These are phyloP conservation scores for Gadus macrocephalus DNA, from an alignment of 2,113 vertebrate genomes.

Conservation along the genomic window DNA sequence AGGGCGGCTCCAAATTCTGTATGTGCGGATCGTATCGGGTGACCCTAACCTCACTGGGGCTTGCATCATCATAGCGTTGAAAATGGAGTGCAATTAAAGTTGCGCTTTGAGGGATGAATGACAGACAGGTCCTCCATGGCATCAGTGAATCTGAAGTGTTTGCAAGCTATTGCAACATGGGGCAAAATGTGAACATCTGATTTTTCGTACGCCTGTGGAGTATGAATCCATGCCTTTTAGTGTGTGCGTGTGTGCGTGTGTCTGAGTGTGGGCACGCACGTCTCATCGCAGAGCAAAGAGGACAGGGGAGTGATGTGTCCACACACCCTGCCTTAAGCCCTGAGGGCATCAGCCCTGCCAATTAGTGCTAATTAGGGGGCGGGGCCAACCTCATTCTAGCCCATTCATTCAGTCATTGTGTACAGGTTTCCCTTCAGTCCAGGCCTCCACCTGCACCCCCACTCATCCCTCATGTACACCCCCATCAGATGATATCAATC, in stretches of 20 bases:
- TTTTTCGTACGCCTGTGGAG: not conserved
- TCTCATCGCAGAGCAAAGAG: slow-evolving; percentile 7
- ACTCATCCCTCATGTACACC: slow-evolving; percentile 30
- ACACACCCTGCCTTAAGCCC: slow-evolving; percentile 38
- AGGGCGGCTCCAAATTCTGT: not conserved
- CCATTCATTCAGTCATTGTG: not conserved
- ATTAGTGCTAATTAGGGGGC: slow-evolving; percentile 62
- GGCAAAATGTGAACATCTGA: too few species aligned
- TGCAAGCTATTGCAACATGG: too few species aligned
- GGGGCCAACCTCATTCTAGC: slow-evolving; percentile 12
- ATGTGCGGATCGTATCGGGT: not conserved
- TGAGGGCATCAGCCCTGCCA: slow-evolving; percentile 55
- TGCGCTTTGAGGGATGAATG: too few species aligned
- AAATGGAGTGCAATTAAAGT: not conserved
- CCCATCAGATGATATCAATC: not conserved
- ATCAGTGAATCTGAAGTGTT: too few species aligned
- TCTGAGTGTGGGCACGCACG: not conserved
- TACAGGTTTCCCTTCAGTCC: not conserved
- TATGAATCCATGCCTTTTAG: not conserved
- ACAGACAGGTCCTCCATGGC: too few species aligned
- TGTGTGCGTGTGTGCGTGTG: slow-evolving; percentile 3
- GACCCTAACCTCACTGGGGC: not conserved
- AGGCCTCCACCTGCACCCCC: slow-evolving; percentile 15
- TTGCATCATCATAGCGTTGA: not conserved
- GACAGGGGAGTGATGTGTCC: slow-evolving; percentile 30